Percentiles rank a stretch among this genome's conserved stretches.
Conservation (phyloP, 2,797 vertebrate species). For the Argyrosomus regius region DNA sequence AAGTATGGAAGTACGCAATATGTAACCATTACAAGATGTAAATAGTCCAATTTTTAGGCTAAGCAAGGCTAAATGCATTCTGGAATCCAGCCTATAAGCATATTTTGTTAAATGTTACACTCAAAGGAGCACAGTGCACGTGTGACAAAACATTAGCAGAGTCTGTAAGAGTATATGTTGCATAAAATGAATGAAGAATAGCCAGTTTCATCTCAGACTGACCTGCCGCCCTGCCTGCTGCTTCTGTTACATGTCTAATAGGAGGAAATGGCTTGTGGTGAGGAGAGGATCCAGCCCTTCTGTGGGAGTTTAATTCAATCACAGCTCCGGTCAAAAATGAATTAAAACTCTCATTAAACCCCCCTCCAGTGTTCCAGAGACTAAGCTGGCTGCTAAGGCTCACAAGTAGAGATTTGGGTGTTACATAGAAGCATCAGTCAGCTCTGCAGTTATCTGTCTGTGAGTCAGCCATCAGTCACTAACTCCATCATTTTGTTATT, state of each 20-base stretch:
- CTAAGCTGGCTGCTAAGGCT: constrained; percentile 65
- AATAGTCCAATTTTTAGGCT: neutral
- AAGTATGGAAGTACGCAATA: no score
- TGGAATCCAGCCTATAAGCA: neutral
- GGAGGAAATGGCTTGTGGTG: constrained; percentile 81
- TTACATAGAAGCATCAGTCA: constrained; percentile 59
- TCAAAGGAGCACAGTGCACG: neutral
- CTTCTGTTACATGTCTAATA: constrained; percentile 78
- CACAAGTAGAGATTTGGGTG: constrained; percentile 66
- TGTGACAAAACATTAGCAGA: neutral
- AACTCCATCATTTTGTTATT: constrained; percentile 70
- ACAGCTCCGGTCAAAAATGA: constrained; percentile 81
- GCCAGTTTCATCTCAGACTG: constrained; percentile 37
- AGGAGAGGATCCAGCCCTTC: constrained; percentile 77
- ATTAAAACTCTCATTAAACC: constrained; percentile 84
- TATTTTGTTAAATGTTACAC: neutral
- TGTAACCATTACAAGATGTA: neutral
- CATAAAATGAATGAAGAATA: constrained; percentile 29
- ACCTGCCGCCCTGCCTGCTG: constrained; percentile 59
- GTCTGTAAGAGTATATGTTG: constrained; percentile 16
- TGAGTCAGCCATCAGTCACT: constrained; percentile 76
- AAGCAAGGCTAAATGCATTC: neutral
- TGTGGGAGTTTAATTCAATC: constrained; percentile 86
- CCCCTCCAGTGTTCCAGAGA: constrained; percentile 66
- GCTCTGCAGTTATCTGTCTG: constrained; percentile 55